Conservation (phyloP, 2,888 invertebrate genomes). For the Chalcosyrphus nemorum region DNA sequence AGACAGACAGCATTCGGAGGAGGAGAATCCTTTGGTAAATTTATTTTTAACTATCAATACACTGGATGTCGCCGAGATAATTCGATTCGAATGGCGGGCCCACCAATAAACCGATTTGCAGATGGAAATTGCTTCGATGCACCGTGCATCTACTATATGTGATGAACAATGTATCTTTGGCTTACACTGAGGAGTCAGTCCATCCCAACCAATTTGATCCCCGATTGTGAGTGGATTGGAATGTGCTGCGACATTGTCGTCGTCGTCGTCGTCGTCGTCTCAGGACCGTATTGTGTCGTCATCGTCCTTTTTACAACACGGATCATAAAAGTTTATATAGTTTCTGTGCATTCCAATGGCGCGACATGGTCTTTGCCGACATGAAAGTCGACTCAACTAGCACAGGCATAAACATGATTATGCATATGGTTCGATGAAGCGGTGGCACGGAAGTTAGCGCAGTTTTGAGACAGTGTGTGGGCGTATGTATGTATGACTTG, state of each 20-base stretch:
- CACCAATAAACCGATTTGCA: constrained; percentile 61
- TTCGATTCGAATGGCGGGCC: constrained; percentile 56
- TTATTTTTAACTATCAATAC: constrained; percentile 67
- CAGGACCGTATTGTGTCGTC: constrained; percentile 39
- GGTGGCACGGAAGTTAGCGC: constrained; percentile 27
- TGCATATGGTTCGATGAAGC: constrained; percentile 51
- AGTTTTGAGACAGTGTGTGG: constrained; percentile 16
- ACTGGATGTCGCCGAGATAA: constrained; percentile 69
- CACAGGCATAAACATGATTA: constrained; percentile 51
- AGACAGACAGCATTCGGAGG: constrained; percentile 19
- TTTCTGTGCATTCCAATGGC: constrained; percentile 47
- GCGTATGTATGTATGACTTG: background rate
- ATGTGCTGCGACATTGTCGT: background rate
- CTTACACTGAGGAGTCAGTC: constrained; percentile 28
- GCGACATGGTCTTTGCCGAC: constrained; percentile 55
- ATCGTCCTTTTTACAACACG: constrained; percentile 57
- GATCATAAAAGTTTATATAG: constrained; percentile 69
- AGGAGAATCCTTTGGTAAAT: constrained; percentile 36
- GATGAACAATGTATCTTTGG: constrained; percentile 26
- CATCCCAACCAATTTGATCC: constrained; percentile 47
- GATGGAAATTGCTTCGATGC: constrained; percentile 41
- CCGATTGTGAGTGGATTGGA: constrained; percentile 48
- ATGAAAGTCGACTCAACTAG: background rate
- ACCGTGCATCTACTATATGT: constrained; percentile 2
- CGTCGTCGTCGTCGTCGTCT: constrained; percentile 22